Base-by-base conservation (phyloP, 2,797 vertebrate genomes). In the Cottoperca gobio region DNA sequence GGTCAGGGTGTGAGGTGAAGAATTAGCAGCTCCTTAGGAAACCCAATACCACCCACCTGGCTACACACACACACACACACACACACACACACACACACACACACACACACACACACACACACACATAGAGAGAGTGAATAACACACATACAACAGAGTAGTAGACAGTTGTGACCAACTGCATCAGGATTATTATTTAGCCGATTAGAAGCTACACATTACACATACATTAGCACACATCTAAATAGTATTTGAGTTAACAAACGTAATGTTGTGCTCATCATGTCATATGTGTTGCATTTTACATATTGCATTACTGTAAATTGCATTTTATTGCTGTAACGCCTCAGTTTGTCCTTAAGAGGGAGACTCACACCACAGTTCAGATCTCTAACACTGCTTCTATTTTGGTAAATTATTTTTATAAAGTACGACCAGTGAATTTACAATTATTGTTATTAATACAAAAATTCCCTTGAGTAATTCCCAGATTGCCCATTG, bases 1-100 rank as follows among this genome's bases (percentile, higher is more conserved):
- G 86, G 87, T 89, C 89, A 88, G 76, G 75, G 82, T 88, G 85
- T 86, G 78, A 75, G 85, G 76, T 86, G 77, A 86, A 65, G 79
- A 85, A 82, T 85, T 76, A 79, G 73, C 57, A 65, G 79, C 81
- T 89, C 50, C 73, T 71, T 46, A 66, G 75, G 87, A 86, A 91
- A 91, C 77, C 59, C 64, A 86, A 91, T 79, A 82, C 79, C 79
- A 75, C 78, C 72, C 84, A 85, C 74, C 68, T 81, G 60, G 70
- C 49, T 70, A 52, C 60, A 70, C 64, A 73, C n/a, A 48, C 35
- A 59, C 70, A 61, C 35, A 52, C 62, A n/a, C 62, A 45, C 53
- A 71, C 37, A 59, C 59, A 67, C 64, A 60, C 26, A 37, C 50
- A 33, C 53, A 35, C 4, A 52, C 39, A n/a, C 5, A 14, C 43